Evolutionary conservation across 2,113 vertebrate genomes (phyloP), one percentile per base, ranked within the genome.

Genomic region (Cepphus grylle): DNA sequence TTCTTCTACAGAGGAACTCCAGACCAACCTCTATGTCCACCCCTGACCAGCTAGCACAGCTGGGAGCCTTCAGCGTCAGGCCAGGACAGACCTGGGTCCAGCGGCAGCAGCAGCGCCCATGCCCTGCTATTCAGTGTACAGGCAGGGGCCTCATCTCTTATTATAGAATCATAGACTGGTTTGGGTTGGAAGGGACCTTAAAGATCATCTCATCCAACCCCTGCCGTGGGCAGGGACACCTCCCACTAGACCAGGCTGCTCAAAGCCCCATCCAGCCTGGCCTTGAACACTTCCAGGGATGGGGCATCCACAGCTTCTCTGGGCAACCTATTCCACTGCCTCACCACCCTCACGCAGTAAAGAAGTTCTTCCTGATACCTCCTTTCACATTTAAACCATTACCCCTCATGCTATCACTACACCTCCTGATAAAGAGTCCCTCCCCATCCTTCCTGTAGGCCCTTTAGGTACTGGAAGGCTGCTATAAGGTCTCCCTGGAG

Each of bases 401-500:
- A 43, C 63, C 29, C 19, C n/a, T 56, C 6, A 3, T 49, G 12
- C 36, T 58, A 6, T n/a, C 13, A 22, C 52, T 59, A 22, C 8
- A 17, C 2, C n/a, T 11, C 20, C 38, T 59, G 13, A 15, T 36
- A 42, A 40, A n/a, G 4, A 27, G 8, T 45, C 17, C 15, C 27
- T 69, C 17, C 20, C 16, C n/a, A 38, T 5, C 22, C 87, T 67
- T 81, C 53, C 18, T 72, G 23, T 62, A 81, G 56, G 30, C 27
- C 5, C 9, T 34, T 49, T 16, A 53, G 36, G 6, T 70, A n/a
- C 27, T 21, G 15, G 8, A 81, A 88, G 19, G 43, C 36, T 14
- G 8, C 45, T 21, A 0, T 58, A 25, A 83, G 21, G 6, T 87
- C 21, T 55, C 15, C 27, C 25, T 0, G 3, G 62, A 66, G 16